Conservation (phyloP, 2,797 vertebrate species). For the Botia kubotai region DNA sequence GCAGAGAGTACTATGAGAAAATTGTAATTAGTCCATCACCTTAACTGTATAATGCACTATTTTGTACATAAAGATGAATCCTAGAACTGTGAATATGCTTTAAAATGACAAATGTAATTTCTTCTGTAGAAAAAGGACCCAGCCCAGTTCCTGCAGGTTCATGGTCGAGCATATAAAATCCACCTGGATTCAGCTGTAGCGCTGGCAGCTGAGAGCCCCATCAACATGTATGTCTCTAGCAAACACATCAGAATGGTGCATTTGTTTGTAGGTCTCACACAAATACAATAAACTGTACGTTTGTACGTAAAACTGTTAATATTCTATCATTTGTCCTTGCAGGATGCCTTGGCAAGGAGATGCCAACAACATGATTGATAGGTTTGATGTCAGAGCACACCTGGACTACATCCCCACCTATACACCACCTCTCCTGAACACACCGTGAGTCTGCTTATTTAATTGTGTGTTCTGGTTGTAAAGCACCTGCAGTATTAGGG, state of each 20-base stretch:
- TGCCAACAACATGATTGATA: conserved; percentile 95
- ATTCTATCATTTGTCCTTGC: conserved; percentile 3
- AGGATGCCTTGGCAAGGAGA: conserved; percentile 99
- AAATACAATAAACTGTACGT: too few relatives aligned
- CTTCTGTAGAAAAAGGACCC: conserved; percentile 91
- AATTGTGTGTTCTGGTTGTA: background rate
- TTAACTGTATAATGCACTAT: background rate
- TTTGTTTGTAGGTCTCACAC: background rate
- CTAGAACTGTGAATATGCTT: background rate
- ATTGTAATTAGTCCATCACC: conserved; percentile 82
- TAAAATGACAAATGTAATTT: background rate
- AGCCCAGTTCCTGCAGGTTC: conserved; percentile 98
- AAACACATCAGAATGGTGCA: background rate
- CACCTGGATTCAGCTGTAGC: conserved; percentile 94
- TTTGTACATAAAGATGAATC: background rate
- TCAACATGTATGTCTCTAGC: conserved; percentile 87
- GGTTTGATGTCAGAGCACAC: conserved; percentile 94
- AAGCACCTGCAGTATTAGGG: background rate
- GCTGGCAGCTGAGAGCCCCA: conserved; percentile 91
- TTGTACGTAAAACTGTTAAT: background rate
- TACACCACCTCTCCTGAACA: conserved; percentile 86
- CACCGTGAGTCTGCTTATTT: conserved; percentile 80
- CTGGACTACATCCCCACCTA: conserved; percentile 94
- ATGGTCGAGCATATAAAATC: conserved; percentile 93
- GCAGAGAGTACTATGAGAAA: conserved; percentile 94